Conservation (phyloP, 2,888 invertebrate species). For the Eristalis intricaria region DNA sequence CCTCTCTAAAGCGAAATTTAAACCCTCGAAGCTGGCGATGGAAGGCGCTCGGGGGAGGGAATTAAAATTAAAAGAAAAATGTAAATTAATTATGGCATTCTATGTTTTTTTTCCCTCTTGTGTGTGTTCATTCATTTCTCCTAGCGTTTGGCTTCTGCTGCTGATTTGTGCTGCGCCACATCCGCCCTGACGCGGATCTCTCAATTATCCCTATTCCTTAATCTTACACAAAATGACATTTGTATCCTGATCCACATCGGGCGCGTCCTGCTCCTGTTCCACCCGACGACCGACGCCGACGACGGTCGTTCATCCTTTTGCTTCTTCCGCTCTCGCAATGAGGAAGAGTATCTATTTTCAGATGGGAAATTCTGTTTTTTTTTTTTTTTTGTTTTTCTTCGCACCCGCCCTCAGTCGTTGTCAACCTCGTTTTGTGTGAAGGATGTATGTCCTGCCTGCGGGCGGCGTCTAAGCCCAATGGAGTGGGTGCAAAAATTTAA, state of each 20-base stretch:
- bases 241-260: conserved; percentile 69
- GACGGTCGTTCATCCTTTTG: background rate
- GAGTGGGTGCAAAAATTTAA: conserved; percentile 39
- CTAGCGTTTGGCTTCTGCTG: background rate
- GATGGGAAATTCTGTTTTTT: conserved; percentile 48
- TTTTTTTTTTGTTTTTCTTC: conserved; percentile 30
- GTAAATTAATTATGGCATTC: conserved; percentile 69
- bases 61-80: conserved; percentile 69
- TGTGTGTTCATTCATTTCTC: background rate
- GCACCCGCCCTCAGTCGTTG: conserved; percentile 15
- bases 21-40: conserved; percentile 47
- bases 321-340: conserved; percentile 5
- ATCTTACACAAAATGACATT: conserved; percentile 70
- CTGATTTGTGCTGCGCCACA: background rate
- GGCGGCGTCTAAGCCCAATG: conserved; percentile 10
- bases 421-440: conserved; percentile 48
- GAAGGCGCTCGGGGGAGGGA: conserved; percentile 28
- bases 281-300: too few relatives aligned
- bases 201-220: conserved; percentile 71
- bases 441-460: conserved; percentile 40
- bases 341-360: conserved; percentile 47
- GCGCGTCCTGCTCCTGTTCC: background rate
- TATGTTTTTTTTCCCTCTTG: conserved; percentile 21
- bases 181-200: conserved; percentile 44
- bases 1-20: conserved; percentile 62